phyloP scores from a whole-genome alignment of 2,797 vertebrate species.

The Chaenodraco wilsoni region DNA sequence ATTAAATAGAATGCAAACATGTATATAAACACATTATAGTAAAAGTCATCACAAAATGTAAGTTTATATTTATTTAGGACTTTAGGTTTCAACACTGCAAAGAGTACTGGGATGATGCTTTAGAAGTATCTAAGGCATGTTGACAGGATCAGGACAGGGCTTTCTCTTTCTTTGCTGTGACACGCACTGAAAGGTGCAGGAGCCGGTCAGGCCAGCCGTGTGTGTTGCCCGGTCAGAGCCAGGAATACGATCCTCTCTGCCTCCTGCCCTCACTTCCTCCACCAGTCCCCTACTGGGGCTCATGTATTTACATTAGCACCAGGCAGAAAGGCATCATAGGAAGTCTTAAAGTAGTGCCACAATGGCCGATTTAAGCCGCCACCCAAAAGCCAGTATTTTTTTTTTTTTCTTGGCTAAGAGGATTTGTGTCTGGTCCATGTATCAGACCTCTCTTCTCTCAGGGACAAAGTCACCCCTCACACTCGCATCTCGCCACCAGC shows the following conservation, averaged over 20 bases:
- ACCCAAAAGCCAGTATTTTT: slow-evolving; percentile 79
- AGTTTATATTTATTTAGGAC: no score
- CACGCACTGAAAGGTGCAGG: slow-evolving; percentile 27
- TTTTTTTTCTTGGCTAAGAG: slow-evolving; percentile 78
- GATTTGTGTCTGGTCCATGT: slow-evolving; percentile 84
- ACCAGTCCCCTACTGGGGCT: slow-evolving; percentile 65
- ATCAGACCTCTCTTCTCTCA: slow-evolving; percentile 70
- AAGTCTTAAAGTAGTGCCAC: slow-evolving; percentile 82
- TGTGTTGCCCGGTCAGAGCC: slow-evolving; percentile 25
- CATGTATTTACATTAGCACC: slow-evolving; percentile 82
- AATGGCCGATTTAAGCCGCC: slow-evolving; percentile 84
- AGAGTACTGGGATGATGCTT: neutral
- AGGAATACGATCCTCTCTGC: slow-evolving; percentile 34
- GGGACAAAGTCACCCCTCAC: slow-evolving; percentile 74
- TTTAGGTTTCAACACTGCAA: neutral
- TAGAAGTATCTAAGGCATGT: neutral
- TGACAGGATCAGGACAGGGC: neutral
- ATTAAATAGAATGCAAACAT: neutral
- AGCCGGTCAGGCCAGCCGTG: slow-evolving; percentile 27
- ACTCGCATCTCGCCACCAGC: slow-evolving; percentile 63
- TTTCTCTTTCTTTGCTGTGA: slow-evolving; percentile 16
- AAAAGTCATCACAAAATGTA: no score
- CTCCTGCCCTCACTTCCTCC: slow-evolving; percentile 53
- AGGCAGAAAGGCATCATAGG: slow-evolving; percentile 79
- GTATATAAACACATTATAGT: no score